Evolutionary conservation across 2,888 invertebrate genomes (phyloP).

Genomic region (Phytoseiulus persimilis): DNA sequence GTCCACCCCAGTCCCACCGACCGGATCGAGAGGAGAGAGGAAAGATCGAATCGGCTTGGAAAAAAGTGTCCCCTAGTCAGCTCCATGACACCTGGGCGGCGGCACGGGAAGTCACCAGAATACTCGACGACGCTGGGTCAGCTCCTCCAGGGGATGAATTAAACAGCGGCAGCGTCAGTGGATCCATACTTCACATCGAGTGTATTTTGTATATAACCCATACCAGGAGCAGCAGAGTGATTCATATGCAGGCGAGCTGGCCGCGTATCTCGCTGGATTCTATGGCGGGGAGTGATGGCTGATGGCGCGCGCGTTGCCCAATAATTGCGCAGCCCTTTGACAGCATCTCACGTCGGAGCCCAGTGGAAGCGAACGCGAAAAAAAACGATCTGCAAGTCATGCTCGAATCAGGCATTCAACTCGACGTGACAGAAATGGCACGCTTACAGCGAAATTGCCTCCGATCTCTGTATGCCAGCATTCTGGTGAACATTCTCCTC

Average conservation of each 20-base stretch:
- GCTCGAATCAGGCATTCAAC: background rate
- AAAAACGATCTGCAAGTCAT: background rate
- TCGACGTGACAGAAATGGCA: background rate
- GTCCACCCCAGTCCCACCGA: too few species aligned
- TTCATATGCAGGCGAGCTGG: background rate
- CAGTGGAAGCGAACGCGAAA: background rate
- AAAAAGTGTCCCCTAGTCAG: background rate
- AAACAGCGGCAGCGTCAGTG: background rate
- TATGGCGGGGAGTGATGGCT: background rate
- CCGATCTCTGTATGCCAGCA: background rate
- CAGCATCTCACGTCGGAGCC: background rate
- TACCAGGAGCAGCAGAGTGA: background rate
- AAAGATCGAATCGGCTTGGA: too few species aligned
- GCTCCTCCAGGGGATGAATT: background rate
- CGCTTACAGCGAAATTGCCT: background rate
- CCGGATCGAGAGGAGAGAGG: too few species aligned
- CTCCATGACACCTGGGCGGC: background rate
- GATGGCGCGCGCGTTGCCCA: background rate
- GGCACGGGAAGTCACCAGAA: background rate
- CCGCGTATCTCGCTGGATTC: background rate
- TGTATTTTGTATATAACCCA: background rate
- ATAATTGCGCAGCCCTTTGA: conserved; percentile 5
- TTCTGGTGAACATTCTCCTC: background rate
- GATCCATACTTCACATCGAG: background rate
- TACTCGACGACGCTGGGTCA: background rate